A percentile compares a stretch with the other conserved stretches of the same genome.
Conservation (phyloP, 1,140 invertebrate genomes). For the Tyrophagus putrescentiae region DNA sequence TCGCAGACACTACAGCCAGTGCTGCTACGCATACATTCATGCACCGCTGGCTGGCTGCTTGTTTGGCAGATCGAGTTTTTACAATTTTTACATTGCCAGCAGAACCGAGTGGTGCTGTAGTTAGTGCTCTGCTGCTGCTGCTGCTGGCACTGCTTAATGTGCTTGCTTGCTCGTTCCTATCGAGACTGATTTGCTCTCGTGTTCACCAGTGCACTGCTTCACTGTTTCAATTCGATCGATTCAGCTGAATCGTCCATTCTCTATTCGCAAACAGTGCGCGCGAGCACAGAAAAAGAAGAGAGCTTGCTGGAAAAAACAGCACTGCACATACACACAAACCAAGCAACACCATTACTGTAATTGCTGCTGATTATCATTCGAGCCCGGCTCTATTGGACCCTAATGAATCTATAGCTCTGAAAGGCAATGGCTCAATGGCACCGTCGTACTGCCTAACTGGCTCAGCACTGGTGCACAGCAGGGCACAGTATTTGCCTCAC, state of each 20-base stretch:
- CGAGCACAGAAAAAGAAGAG: too few species aligned
- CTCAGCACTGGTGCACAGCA: too few species aligned
- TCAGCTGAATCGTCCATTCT: neutral
- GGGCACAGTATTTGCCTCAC: too few species aligned
- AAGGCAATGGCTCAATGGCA: too few species aligned
- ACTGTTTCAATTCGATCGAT: slow-evolving; percentile 13
- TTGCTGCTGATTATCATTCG: slow-evolving; percentile 13
- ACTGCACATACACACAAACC: too few species aligned
- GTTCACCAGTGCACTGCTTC: neutral
- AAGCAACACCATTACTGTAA: slow-evolving; percentile 16
- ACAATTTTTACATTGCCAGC: slow-evolving; percentile 1
- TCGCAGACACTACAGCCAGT: neutral
- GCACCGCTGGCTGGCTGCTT: slow-evolving; percentile 7
- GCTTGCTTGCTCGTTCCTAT: neutral
- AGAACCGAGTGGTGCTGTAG: too few species aligned
- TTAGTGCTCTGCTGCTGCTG: too few species aligned
- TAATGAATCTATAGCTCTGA: slow-evolving; percentile 14
- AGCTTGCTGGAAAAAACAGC: too few species aligned
- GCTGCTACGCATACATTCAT: neutral
- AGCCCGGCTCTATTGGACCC: slow-evolving; percentile 4
- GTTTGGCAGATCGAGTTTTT: slow-evolving; percentile 10
- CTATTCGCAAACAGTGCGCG: slow-evolving; percentile 8
- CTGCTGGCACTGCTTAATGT: too few species aligned
- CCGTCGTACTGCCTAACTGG: too few species aligned
- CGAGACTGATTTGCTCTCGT: slow-evolving; percentile 1